phyloP scores from a whole-genome alignment of 2,888 invertebrate species.

The Scelioninae gen. 2 region DNA sequence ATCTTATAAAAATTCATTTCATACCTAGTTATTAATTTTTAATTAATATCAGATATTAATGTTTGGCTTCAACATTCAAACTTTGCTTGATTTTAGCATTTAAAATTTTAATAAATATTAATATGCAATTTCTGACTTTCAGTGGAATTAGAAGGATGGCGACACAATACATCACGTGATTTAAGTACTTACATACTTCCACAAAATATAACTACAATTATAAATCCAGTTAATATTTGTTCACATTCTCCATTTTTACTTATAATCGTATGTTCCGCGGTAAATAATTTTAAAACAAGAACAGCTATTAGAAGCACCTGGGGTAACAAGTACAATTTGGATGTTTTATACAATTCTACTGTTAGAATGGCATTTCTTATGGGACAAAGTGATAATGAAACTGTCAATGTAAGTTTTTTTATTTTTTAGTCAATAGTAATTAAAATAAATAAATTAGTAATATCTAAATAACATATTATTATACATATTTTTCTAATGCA shows the following conservation, averaged over 20 bases:
- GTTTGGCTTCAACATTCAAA: background rate
- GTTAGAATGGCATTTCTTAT: slow-evolving; percentile 78
- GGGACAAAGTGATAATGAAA: slow-evolving; percentile 79
- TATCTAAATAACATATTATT: background rate
- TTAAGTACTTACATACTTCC: slow-evolving; percentile 84
- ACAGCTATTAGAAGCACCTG: slow-evolving; percentile 84
- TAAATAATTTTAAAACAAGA: slow-evolving; percentile 81
- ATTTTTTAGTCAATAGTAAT: background rate
- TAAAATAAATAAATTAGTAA: background rate
- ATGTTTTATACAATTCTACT: slow-evolving; percentile 71
- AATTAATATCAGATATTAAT: slow-evolving; percentile 17
- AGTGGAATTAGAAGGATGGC: slow-evolving; percentile 81
- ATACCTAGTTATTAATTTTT: too few species aligned
- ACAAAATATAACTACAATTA: slow-evolving; percentile 81
- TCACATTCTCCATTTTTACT: slow-evolving; percentile 78
- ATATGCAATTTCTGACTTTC: slow-evolving; percentile 58
- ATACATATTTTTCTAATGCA: too few species aligned
- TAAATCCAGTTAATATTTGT: slow-evolving; percentile 80
- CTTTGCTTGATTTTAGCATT: slow-evolving; percentile 15
- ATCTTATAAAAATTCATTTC: too few species aligned
- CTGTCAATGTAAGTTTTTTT: slow-evolving; percentile 75
- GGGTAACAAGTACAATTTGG: slow-evolving; percentile 78
- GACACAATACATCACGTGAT: slow-evolving; percentile 84
- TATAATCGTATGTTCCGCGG: slow-evolving; percentile 86
- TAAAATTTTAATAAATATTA: background rate